A percentile compares a stretch with the other conserved stretches of the same genome.
Evolutionary conservation across 2,113 vertebrate genomes (phyloP).

Genomic region (Saccopteryx bilineata): DNA sequence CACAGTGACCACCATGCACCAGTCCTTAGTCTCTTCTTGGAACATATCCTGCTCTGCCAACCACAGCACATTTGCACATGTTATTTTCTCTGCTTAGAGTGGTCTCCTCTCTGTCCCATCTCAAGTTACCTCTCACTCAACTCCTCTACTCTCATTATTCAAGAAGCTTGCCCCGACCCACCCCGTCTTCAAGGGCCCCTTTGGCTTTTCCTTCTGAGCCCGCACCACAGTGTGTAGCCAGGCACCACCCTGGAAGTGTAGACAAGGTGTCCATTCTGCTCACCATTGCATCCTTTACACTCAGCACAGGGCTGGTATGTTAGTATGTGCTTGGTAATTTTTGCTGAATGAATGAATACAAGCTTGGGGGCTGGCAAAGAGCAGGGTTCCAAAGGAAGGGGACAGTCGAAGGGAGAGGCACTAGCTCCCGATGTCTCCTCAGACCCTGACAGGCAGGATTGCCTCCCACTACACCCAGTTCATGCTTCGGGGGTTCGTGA

Average conservation of each 20-base stretch:
- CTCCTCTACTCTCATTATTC: background rate
- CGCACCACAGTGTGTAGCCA: background rate
- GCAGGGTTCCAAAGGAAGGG: background rate
- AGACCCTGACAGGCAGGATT: background rate
- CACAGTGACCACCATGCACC: background rate
- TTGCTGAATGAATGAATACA: background rate
- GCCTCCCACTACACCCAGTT: background rate
- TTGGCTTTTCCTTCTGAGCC: background rate
- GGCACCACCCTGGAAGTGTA: background rate
- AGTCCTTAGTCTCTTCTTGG: background rate
- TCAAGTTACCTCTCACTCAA: background rate
- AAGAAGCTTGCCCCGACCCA: background rate
- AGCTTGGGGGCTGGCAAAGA: background rate
- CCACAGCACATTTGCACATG: background rate
- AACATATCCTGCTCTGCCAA: background rate
- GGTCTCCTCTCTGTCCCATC: background rate
- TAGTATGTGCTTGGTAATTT: background rate
- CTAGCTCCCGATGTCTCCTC: background rate
- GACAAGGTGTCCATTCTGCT: background rate
- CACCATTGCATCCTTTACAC: background rate
- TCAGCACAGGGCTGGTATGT: fast-evolving
- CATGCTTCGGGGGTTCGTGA: background rate
- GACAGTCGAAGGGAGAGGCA: background rate
- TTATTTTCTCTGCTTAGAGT: background rate
- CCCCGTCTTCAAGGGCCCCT: background rate